phyloP scores from a whole-genome alignment of 1,140 invertebrate genomes.

The Teleogryllus occipitalis region DNA sequence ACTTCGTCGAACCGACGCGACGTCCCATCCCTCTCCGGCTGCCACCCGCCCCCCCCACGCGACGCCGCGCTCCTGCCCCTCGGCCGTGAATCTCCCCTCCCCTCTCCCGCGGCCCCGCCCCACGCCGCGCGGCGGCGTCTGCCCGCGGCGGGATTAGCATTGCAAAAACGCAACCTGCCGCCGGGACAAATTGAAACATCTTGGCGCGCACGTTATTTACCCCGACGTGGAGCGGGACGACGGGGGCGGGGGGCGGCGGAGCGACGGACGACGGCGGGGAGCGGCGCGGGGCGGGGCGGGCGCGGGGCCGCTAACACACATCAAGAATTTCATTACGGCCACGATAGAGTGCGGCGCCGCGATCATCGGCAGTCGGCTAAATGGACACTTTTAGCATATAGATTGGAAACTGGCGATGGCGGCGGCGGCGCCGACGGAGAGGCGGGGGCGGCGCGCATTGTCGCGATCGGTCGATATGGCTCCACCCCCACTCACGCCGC shows the following conservation, averaged over 20 bases:
- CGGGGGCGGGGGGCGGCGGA: neutral
- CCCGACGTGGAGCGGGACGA: neutral
- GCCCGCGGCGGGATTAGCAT: neutral
- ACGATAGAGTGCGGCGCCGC: neutral
- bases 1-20: too few relatives aligned
- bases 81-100: neutral
- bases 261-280: neutral
- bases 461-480: too few relatives aligned
- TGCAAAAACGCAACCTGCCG: conserved; percentile 3
- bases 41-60: neutral
- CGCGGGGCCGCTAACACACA: neutral
- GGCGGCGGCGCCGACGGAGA: too few relatives aligned
- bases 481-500: too few relatives aligned
- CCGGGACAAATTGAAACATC: conserved; percentile 3
- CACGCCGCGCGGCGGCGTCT: neutral
- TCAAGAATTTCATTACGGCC: neutral
- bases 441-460: too few relatives aligned
- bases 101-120: too few relatives aligned
- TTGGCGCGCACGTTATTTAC: neutral
- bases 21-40: neutral
- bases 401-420: neutral
- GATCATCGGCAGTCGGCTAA: neutral
- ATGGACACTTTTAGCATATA: neutral
- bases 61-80: neutral
- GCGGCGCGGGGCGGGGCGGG: too few relatives aligned